These are phyloP conservation scores for Eupithecia vulgata DNA, from an alignment of 2,888 invertebrate genomes.

Conservation along the genomic window DNA sequence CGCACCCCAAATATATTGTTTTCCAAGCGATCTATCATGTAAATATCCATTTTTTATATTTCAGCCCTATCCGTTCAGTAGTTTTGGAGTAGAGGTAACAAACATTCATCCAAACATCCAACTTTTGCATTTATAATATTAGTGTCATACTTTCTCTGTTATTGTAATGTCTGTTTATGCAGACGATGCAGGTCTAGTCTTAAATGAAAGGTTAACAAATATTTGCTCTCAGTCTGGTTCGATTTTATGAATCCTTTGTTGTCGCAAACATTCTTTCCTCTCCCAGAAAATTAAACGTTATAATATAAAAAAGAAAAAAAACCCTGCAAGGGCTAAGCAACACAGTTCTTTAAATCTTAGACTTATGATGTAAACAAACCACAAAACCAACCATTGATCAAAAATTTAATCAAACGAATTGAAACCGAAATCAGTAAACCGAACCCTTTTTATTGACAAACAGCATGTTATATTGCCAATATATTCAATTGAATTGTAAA, in stretches of 20 bases:
- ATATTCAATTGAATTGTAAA: slow-evolving; percentile 53
- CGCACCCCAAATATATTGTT: no score
- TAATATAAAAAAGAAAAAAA: no score
- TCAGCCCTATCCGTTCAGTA: no score
- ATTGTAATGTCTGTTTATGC: slow-evolving; percentile 1
- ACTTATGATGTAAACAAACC: not conserved
- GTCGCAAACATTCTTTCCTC: not conserved
- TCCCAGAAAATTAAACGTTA: not conserved
- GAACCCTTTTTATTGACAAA: slow-evolving; percentile 61
- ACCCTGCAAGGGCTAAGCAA: not conserved
- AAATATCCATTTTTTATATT: no score
- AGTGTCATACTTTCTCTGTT: no score
- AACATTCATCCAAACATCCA: no score
- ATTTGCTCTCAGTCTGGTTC: slow-evolving; percentile 11
- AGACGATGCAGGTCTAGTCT: slow-evolving; percentile 3
- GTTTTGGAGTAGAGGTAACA: no score
- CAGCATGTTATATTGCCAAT: slow-evolving; percentile 59
- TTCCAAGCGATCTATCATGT: no score
- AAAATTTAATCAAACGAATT: slow-evolving; percentile 22
- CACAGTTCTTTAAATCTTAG: not conserved
- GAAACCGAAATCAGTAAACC: slow-evolving; percentile 37
- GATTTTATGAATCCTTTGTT: not conserved
- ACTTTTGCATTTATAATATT: no score
- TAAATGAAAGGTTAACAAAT: slow-evolving; percentile 16
- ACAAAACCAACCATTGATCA: slow-evolving; percentile 13